Percentiles rank a stretch among this genome's conserved stretches.
phyloP scores from a whole-genome alignment of 2,113 vertebrate species.

The Otus sunia region DNA sequence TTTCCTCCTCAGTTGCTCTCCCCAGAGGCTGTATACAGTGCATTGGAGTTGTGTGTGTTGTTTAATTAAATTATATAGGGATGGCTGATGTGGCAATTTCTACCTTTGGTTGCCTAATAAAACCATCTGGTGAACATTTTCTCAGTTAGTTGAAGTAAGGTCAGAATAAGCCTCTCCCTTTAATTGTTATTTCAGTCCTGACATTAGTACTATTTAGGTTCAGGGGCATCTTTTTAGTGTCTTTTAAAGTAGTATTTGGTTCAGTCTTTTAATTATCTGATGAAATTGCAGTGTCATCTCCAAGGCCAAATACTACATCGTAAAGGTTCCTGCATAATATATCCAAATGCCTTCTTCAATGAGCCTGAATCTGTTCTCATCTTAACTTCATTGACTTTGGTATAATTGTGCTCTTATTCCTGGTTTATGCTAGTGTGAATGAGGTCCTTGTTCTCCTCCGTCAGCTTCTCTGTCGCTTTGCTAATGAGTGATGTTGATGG shows the following conservation, averaged over 20 bases:
- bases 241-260: neutral
- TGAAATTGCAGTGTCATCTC: neutral
- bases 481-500: neutral
- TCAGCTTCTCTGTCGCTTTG: neutral
- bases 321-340: neutral
- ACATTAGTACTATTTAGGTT: neutral
- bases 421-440: neutral
- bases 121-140: neutral
- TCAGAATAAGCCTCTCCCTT: neutral
- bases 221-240: neutral
- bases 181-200: neutral
- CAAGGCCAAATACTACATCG: neutral
- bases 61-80: neutral
- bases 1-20: neutral
- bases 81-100: neutral
- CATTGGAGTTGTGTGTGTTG: neutral
- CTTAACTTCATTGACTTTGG: neutral
- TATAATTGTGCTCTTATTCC: neutral
- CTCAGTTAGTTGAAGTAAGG: neutral
- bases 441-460: neutral
- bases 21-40: neutral
- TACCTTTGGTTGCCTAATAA: neutral
- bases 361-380: neutral
- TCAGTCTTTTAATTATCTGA: neutral
- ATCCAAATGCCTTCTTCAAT: neutral